These are phyloP conservation scores for Anarhynchus alexandrinus DNA, from an alignment of 2,113 vertebrate genomes.

Conservation along the genomic window DNA sequence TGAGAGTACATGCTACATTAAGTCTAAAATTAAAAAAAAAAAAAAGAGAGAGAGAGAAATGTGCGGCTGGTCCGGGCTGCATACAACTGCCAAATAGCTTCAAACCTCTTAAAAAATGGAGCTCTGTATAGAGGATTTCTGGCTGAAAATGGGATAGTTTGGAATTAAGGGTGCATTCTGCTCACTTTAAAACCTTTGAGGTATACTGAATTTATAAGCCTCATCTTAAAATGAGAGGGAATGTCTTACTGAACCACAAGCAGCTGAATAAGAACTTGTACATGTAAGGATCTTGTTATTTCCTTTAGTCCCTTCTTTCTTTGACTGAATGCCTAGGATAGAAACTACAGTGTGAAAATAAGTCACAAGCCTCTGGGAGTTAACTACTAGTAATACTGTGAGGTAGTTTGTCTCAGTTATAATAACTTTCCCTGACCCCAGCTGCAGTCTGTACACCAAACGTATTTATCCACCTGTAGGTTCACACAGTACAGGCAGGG, in stretches of 20 bases:
- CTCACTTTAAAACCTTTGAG: background rate
- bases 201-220: background rate
- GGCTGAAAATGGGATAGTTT: background rate
- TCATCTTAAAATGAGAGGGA: background rate
- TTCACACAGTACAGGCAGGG: background rate
- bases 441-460: background rate
- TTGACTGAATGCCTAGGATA: fast-evolving
- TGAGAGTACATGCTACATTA: constrained; percentile 44
- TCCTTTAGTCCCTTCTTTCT: background rate
- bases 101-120: background rate
- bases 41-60: background rate
- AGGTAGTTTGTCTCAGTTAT: background rate
- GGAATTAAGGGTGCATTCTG: background rate
- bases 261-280: background rate
- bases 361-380: background rate
- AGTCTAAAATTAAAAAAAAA: constrained; percentile 27
- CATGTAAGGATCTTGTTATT: background rate
- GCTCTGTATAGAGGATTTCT: background rate
- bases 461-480: fast-evolving
- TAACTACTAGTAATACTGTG: background rate
- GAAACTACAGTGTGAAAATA: background rate
- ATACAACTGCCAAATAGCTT: constrained; percentile 4
- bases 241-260: background rate
- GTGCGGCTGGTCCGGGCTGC: background rate
- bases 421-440: background rate